These are phyloP conservation scores for Oedothorax gibbosus DNA, from an alignment of 1,140 invertebrate species.

Conservation along the genomic window DNA sequence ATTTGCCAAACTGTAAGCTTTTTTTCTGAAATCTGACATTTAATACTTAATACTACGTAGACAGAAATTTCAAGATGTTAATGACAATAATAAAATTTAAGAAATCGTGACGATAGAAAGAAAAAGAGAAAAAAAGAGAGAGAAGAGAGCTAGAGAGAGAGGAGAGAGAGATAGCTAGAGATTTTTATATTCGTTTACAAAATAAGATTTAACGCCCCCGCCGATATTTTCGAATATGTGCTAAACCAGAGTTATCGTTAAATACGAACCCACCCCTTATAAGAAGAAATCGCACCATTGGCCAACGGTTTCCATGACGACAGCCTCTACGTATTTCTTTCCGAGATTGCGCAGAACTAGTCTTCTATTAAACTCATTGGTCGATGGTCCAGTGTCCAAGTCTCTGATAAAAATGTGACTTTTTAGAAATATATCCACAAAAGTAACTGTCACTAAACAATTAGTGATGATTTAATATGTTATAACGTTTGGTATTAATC, in stretches of 20 bases:
- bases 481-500: not conserved
- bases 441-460: slow-evolving; percentile 20
- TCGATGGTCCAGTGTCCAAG: slow-evolving; percentile 44
- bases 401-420: slow-evolving; percentile 13
- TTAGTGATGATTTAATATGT: not conserved
- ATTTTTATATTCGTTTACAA: too few relatives aligned
- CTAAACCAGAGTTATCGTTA: slow-evolving; percentile 32
- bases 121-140: too few relatives aligned
- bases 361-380: not conserved
- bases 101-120: too few relatives aligned
- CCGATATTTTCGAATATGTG: not conserved
- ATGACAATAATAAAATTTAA: too few relatives aligned
- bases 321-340: slow-evolving; percentile 56
- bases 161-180: too few relatives aligned
- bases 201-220: not conserved
- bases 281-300: slow-evolving; percentile 46
- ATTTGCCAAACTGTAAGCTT: too few relatives aligned
- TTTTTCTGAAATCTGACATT: too few relatives aligned
- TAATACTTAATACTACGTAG: too few relatives aligned
- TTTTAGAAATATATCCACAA: not conserved
- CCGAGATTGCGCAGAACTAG: slow-evolving; percentile 30
- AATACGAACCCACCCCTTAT: slow-evolving; percentile 48
- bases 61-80: too few relatives aligned
- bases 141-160: too few relatives aligned
- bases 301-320: slow-evolving; percentile 37